phyloP scores from a whole-genome alignment of 2,797 vertebrate species.

The Agapornis canus region DNA sequence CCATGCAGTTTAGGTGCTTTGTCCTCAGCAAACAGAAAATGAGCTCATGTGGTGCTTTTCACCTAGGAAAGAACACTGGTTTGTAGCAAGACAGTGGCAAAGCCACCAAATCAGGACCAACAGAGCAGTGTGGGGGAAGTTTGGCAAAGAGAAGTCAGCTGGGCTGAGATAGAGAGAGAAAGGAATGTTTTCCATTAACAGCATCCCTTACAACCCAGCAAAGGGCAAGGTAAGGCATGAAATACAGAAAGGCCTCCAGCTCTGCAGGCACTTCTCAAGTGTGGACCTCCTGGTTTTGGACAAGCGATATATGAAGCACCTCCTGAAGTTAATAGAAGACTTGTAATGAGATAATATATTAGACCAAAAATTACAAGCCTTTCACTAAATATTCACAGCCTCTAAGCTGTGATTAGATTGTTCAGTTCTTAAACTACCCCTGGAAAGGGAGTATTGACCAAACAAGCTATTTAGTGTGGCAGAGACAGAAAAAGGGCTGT shows the following conservation, averaged over 20 bases:
- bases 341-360: background rate
- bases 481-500: background rate
- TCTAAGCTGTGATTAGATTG: background rate
- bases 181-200: too few relatives aligned
- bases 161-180: background rate
- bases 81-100: background rate
- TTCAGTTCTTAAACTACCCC: background rate
- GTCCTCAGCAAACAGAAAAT: background rate
- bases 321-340: background rate
- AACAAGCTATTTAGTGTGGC: background rate
- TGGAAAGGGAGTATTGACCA: background rate
- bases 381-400: background rate
- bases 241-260: background rate
- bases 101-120: accelerated
- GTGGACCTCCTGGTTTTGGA: background rate
- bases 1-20: background rate
- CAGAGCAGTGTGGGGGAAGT: accelerated
- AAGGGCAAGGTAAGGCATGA: accelerated
- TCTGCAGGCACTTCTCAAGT: background rate
- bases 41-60: background rate
- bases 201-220: background rate
- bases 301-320: background rate
- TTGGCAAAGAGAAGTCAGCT: accelerated
- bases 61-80: background rate
- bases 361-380: background rate